Base-by-base conservation (phyloP, 2,888 invertebrate species). In the Myopa tessellatipennis region DNA sequence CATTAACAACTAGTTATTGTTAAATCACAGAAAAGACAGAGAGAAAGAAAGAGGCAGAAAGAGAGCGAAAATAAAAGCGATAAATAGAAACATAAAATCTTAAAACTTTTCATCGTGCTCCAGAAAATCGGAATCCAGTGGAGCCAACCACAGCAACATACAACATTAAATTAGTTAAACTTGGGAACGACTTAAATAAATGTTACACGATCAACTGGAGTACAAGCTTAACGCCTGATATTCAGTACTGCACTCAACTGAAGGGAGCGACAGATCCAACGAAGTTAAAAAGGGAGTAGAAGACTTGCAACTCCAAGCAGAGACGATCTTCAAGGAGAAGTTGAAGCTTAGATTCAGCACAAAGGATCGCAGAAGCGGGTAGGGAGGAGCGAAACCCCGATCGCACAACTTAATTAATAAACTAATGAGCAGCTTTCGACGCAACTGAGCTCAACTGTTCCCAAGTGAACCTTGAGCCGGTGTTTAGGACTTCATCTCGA, bases 351-450 rank as follows among this genome's bases (percentile, higher is more conserved):
- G 26, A 26, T n/a, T n/a, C n/a, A n/a, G n/a, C n/a, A n/a, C 26
- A 26, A 2, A 26, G 26, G 26, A 26, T 26, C 26, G 26, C 26
- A 26, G 26, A 26, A 26, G 26, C 26, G 26, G 26, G 26, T 26
- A 26, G 1, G 2, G 26, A 26, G 26, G 26, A 26, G 26, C 26
- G 26, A 2, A 26, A 26, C 26, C 26, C 26, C 34, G 74, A 71
- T 40, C 72, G 50, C 78, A 78, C 70, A 76, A 76, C 76, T 74
- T 76, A 74, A 78, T 78, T 78, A 78, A 78, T 76, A 78, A 78
- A 74, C 61, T 78, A 78, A 78, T 78, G 70, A 78, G 75, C 65
- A 60, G 78, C 78, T 26, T 26, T 26, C 26, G 26, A 58, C 50
- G 63, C 50, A 34, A 26, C 45, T 52, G 38, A 45, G 10, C 74